Evolutionary conservation across 2,888 invertebrate species (phyloP), one percentile per base, ranked within the genome.

Genomic region (Malthinus seriepunctatus): DNA sequence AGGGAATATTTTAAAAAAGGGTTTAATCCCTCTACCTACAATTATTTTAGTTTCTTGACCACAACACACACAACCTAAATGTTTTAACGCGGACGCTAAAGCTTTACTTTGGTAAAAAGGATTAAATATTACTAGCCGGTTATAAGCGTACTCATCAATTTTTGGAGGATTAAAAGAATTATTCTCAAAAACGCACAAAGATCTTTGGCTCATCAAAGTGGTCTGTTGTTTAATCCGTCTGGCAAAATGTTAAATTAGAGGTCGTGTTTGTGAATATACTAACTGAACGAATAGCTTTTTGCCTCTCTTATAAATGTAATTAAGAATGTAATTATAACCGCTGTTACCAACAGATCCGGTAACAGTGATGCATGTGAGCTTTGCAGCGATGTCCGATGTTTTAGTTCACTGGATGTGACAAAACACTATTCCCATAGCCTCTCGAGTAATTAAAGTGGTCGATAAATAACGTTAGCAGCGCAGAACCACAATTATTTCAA

Each of bases 281-380:
- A 49, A n/a, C n/a, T n/a, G n/a, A n/a, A 45, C 56, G 35, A 44
- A 62, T 60, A 58, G 65, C 23, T 66, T 68, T 64, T 67, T 68
- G 66, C 63, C 56, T 62, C 56, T 62, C 59, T 62, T 62, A 61
- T 67, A 67, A 70, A 70, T 69, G 70, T 67, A 71, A 71, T 71
- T 70, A 71, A 68, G 66, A 68, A 63, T 65, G 69, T 69, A 71
- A 70, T 71, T 69, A 69, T 67, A 64, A 60, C 67, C 62, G 62
- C 63, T 64, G 69, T 66, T 68, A 67, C 66, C 67, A 70, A 67
- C 68, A 67, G 65, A 62, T 56, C 47, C 63, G 49, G 50, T 35
- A 51, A 51, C 52, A 15, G 60, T 63, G 66, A 59, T 63, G 63
- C 66, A 66, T 62, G 61, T 12, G 63, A 52, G 57, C 54, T 51